Conservation (phyloP, 2,113 vertebrate genomes). For the Rhabdomys dilectus region DNA sequence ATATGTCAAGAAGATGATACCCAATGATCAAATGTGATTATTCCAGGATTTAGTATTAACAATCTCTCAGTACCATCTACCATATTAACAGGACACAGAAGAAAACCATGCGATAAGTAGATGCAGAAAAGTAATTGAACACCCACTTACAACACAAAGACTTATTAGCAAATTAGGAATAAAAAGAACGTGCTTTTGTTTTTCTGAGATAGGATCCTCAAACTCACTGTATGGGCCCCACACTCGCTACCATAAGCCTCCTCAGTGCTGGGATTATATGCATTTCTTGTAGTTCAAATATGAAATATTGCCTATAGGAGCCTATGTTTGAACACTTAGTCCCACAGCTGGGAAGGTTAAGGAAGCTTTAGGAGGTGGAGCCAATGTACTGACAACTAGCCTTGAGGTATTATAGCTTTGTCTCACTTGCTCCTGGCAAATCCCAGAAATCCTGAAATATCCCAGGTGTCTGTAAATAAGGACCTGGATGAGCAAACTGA, state of each 20-base stretch:
- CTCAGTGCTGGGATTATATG: neutral
- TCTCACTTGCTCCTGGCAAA: neutral
- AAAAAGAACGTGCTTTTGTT: neutral
- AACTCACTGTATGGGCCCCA: neutral
- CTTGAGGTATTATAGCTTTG: neutral
- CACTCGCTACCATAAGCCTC: neutral
- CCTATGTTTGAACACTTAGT: neutral
- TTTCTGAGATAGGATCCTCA: neutral
- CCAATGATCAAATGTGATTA: constrained; percentile 13
- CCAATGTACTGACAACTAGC: neutral
- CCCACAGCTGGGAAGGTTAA: neutral
- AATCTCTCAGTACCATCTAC: constrained; percentile 4
- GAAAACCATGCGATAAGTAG: constrained; percentile 16
- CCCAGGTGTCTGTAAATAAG: neutral
- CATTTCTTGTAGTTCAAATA: neutral
- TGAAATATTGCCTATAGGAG: neutral
- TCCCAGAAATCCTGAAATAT: neutral
- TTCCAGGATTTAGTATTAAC: constrained; percentile 24
- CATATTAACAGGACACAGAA: constrained; percentile 45
- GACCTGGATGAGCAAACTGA: neutral
- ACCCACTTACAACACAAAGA: neutral
- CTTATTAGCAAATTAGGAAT: constrained; percentile 5
- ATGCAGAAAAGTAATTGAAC: constrained; percentile 22
- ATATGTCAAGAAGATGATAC: constrained; percentile 5
- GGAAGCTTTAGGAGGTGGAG: neutral